Conservation (phyloP, 2,888 invertebrate genomes). For the Dryadula phaetusa region DNA sequence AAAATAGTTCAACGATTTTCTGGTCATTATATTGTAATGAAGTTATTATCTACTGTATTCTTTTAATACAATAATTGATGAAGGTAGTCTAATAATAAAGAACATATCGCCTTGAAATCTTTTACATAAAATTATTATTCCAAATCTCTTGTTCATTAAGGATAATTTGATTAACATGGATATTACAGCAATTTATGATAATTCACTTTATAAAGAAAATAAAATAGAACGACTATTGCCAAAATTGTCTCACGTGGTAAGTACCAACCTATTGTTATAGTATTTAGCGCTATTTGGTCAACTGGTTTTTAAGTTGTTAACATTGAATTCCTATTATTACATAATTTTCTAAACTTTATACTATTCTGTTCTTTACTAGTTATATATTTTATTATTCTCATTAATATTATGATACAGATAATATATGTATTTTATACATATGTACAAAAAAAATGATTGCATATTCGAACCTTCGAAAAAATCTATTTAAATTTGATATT, state of each 20-base stretch:
- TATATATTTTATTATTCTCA: neutral
- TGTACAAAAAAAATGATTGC: too few species aligned
- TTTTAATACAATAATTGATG: neutral
- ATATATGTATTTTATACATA: too few species aligned
- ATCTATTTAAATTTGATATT: too few species aligned
- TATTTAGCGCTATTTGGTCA: slow-evolving; percentile 9
- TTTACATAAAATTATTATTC: neutral
- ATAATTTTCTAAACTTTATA: slow-evolving; percentile 2
- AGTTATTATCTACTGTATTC: neutral
- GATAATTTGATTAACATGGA: slow-evolving; percentile 28
- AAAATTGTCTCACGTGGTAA: slow-evolving; percentile 20
- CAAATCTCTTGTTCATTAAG: neutral
- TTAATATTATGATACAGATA: too few species aligned
- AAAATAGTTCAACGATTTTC: neutral
- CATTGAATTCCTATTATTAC: slow-evolving; percentile 6
- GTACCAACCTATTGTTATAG: slow-evolving; percentile 10
- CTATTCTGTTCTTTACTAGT: neutral
- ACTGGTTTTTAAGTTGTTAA: neutral
- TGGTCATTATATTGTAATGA: neutral
- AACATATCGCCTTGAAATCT: neutral
- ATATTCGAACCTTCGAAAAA: too few species aligned
- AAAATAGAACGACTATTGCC: slow-evolving; percentile 25
- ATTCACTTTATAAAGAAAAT: slow-evolving; percentile 6
- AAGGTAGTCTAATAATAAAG: slow-evolving; percentile 16
- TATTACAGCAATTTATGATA: slow-evolving; percentile 25